Base-by-base conservation (phyloP, 2,797 vertebrate species). In the Cossypha heuglini region DNA sequence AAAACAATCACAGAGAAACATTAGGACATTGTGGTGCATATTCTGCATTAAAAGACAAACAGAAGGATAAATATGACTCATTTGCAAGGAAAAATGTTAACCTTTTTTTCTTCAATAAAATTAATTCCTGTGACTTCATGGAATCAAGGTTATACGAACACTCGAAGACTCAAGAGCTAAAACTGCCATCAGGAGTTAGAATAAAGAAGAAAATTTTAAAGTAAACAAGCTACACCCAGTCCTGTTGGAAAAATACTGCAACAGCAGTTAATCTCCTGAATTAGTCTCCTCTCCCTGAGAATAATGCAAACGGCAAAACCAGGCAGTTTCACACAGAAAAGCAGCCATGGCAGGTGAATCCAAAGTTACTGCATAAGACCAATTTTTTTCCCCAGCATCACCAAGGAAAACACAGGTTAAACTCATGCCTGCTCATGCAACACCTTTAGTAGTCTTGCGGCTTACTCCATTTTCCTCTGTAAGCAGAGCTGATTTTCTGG, bases 71-170 rank as follows among this genome's bases (percentile, higher is more conserved):
- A 95, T 58, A 52, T 71, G 25, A 93, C 13, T 86, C 66, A 83
- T 91, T 83, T 94, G 61, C 35, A 91, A 95, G 94, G 77, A 90
- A 55, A 96, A 91, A 80, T 10, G 11, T 78, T 93, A 95, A 90
- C 19, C 8, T 38, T 26, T 85, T 95, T 78, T 82, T 45, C 21
- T 88, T 94, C 57, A 87, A 71, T 69, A 82, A 90, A 86, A 86
- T 28, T 22, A 52, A 28, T 63, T 69, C 48, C 74, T 93, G 51
- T 74, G 64, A 79, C 73, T 94, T 54, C 40, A 20, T 51, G 75
- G 38, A 93, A 87, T 83, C 25, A 76, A 55, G 82, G 5, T 55
- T 68, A 63, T 31, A 67, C 19, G 48, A 95, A 67, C 57, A 89
- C 46, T 49, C 29, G 69, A 64, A 86, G 25, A 52, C 29, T 73